Base-by-base conservation (phyloP, 1,140 invertebrate species). In the Sarcophaga bullata region DNA sequence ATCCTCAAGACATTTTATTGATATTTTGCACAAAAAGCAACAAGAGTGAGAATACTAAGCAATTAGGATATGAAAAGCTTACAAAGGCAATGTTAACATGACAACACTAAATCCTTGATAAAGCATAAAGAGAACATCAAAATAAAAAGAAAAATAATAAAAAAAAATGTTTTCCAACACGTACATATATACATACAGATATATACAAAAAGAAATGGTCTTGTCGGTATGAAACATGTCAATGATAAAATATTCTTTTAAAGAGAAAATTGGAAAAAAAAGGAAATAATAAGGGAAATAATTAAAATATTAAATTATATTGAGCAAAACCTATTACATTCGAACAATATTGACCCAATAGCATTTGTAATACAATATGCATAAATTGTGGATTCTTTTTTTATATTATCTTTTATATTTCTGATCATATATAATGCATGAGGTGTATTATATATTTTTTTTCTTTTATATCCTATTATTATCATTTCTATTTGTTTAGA, bases 21-120 rank as follows among this genome's bases (percentile, higher is more conserved):
- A 8, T 8, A 13, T 68, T 68, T 68, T 68, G 62, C 17, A 50
- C 11, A 6, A 8, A 6, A 50, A 50, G 11, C 7, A 50, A 50
- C 6, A 50, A 11, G 13, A 52, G 6, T 52, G 9, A 52, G 8
- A 68, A 17, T 19, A 68, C 62, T 19, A 68, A 68, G n/a, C 62
- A 68, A 68, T 68, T 68, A 68, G 62, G 62, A 68, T n/a, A 68
- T 68, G 62, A 68, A 68, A n/a, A 68, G n/a, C 62, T 37, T 37
- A 68, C 62, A 52, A 68, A 9, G 50, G 17, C 7, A 7, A 68
- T 68, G 62, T 68, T 68, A 68, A 68, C 62, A 68, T 68, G 62
- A 68, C 62, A 68, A 37, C 19, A 19, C 15, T 68, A 68, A 68
- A 68, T 19, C 62, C 62, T 68, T 68, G n/a, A 68, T 17, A 68